Percentiles rank a stretch among this genome's conserved stretches.
These are phyloP conservation scores for Antheraea assamensis DNA, from an alignment of 2,888 invertebrate species.

Conservation along the genomic window DNA sequence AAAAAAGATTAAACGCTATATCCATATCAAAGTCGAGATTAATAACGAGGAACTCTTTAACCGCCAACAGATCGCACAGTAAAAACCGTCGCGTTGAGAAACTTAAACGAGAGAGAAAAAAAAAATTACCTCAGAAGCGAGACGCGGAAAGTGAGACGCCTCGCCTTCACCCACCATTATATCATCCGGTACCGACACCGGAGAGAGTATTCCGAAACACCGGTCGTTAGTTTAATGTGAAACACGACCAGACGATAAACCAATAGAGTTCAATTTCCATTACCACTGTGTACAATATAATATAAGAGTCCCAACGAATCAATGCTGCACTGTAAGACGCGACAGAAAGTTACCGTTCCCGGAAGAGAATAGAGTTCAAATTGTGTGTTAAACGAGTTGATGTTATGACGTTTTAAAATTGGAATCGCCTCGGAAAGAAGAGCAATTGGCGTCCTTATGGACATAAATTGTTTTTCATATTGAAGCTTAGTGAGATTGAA, in stretches of 20 bases:
- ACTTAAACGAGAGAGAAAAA: slow-evolving; percentile 51
- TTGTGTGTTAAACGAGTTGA: slow-evolving; percentile 43
- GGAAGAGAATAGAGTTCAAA: slow-evolving; percentile 50
- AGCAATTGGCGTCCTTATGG: slow-evolving; percentile 52
- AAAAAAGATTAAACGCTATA: neutral
- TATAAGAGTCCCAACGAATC: slow-evolving; percentile 38
- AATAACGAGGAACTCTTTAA: slow-evolving; percentile 45
- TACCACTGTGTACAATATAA: slow-evolving; percentile 38
- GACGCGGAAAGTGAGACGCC: slow-evolving; percentile 63
- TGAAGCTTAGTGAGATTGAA: slow-evolving; percentile 56
- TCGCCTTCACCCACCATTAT: slow-evolving; percentile 65
- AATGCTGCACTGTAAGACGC: slow-evolving; percentile 25
- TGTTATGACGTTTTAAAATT: slow-evolving; percentile 46
- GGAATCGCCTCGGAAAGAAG: slow-evolving; percentile 30
- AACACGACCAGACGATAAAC: slow-evolving; percentile 46
- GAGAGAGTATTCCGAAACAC: slow-evolving; percentile 48
- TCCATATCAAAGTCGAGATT: slow-evolving; percentile 38
- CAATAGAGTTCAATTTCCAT: slow-evolving; percentile 58
- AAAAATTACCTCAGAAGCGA: slow-evolving; percentile 53
- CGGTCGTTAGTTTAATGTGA: slow-evolving; percentile 42
- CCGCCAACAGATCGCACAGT: slow-evolving; percentile 45
- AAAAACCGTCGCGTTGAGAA: slow-evolving; percentile 52
- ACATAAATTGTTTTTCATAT: slow-evolving; percentile 62
- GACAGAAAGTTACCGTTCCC: slow-evolving; percentile 44
- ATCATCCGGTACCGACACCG: slow-evolving; percentile 59